Evolutionary conservation across 2,888 invertebrate genomes (phyloP).

Genomic region (Eupelmus urozonus): DNA sequence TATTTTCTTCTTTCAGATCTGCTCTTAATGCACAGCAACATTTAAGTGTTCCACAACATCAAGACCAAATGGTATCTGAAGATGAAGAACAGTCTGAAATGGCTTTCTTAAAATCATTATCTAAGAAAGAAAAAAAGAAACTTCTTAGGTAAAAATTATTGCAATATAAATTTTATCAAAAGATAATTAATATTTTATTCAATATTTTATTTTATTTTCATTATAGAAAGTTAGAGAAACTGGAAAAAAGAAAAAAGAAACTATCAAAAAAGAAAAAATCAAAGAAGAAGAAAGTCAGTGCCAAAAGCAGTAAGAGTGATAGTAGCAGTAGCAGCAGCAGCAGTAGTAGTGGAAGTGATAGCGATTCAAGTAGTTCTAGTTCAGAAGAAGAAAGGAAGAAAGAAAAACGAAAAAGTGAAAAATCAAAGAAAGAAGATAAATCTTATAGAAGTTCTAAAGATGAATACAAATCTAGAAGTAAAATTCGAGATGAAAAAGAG

Average conservation of each 20-base stretch:
- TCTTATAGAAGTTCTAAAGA: slow-evolving; percentile 61
- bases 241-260: slow-evolving; percentile 81
- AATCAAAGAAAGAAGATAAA: slow-evolving; percentile 61
- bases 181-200: slow-evolving; percentile 7
- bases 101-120: slow-evolving; percentile 89
- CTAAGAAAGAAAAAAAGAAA: slow-evolving; percentile 93
- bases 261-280: slow-evolving; percentile 65
- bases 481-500: slow-evolving; percentile 70
- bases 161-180: background rate
- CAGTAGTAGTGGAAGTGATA: slow-evolving; percentile 61
- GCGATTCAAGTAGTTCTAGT: slow-evolving; percentile 59
- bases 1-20: slow-evolving; percentile 65
- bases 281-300: slow-evolving; percentile 61
- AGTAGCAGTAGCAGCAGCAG: slow-evolving; percentile 59
- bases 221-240: slow-evolving; percentile 85
- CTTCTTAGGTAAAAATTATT: slow-evolving; percentile 84
- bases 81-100: slow-evolving; percentile 82
- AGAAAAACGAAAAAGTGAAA: slow-evolving; percentile 57
- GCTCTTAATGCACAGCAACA: slow-evolving; percentile 79
- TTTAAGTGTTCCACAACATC: slow-evolving; percentile 80
- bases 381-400: slow-evolving; percentile 58
- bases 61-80: slow-evolving; percentile 75
- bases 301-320: slow-evolving; percentile 52
- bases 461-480: slow-evolving; percentile 63
- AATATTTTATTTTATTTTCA: no score